These are phyloP conservation scores for Ormyrus rosae DNA, from an alignment of 2,888 invertebrate species.

Conservation along the genomic window DNA sequence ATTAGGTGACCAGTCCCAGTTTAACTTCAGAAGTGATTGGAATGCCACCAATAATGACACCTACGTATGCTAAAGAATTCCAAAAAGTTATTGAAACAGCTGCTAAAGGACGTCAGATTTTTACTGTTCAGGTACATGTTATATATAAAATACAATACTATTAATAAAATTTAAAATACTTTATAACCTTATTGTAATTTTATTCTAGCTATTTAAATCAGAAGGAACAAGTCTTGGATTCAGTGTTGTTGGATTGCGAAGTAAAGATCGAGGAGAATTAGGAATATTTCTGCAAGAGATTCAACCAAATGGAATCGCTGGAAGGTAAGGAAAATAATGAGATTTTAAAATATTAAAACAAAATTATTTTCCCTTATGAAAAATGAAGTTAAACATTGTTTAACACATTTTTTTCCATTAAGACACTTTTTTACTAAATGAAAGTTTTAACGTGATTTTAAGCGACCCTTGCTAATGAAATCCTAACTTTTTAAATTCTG, in stretches of 20 bases:
- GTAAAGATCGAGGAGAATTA: slow-evolving; percentile 80
- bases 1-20: slow-evolving; percentile 75
- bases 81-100: slow-evolving; percentile 78
- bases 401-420: no score
- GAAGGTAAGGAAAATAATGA: slow-evolving; percentile 76
- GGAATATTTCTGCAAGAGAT: slow-evolving; percentile 84
- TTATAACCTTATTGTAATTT: slow-evolving; percentile 37
- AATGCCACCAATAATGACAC: slow-evolving; percentile 77
- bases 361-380: no score
- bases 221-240: slow-evolving; percentile 84
- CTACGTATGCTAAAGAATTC: slow-evolving; percentile 78
- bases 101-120: slow-evolving; percentile 79
- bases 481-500: no score
- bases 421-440: no score
- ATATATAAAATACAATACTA: background rate
- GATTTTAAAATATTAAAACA: no score
- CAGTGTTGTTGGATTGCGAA: slow-evolving; percentile 81
- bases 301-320: slow-evolving; percentile 81
- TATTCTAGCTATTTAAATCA: slow-evolving; percentile 78
- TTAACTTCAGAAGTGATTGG: slow-evolving; percentile 74
- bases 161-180: slow-evolving; percentile 1
- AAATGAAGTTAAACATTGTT: no score
- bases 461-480: no score
- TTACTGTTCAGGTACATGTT: slow-evolving; percentile 77
- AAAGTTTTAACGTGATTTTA: no score